These are phyloP conservation scores for Monochamus saltuarius DNA, from an alignment of 1,140 invertebrate species.

Conservation along the genomic window DNA sequence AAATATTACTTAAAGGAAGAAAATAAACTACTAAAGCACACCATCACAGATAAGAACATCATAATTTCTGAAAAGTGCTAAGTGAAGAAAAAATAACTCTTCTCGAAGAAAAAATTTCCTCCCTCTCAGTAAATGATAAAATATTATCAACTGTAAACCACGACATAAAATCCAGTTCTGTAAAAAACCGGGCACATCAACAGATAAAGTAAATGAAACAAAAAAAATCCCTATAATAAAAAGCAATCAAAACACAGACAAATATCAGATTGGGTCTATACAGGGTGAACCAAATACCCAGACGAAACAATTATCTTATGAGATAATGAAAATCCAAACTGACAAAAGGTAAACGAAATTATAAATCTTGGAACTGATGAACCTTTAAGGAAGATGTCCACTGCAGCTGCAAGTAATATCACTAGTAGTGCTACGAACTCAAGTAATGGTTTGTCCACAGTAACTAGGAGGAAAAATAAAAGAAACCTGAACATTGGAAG, in stretches of 20 bases:
- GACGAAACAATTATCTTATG: neutral
- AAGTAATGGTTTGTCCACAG: constrained; percentile 1
- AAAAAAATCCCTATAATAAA: neutral
- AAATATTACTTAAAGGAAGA: constrained; percentile 4
- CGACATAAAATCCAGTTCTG: too few species aligned
- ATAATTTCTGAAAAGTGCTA: constrained; percentile 2
- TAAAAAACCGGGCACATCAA: too few species aligned
- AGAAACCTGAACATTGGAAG: constrained; percentile 9
- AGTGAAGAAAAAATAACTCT: neutral
- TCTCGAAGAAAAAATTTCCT: neutral
- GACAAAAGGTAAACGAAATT: neutral
- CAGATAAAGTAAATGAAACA: constrained; percentile 4
- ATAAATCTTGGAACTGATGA: too few species aligned
- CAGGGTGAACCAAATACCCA: constrained; percentile 5
- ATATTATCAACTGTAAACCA: too few species aligned
- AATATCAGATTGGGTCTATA: neutral
- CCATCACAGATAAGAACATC: constrained; percentile 4
- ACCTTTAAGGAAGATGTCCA: neutral
- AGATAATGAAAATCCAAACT: constrained; percentile 11
- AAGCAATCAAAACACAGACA: constrained; percentile 4
- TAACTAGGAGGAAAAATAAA: neutral
- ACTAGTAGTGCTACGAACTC: neutral
- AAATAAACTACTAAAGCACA: constrained; percentile 6
- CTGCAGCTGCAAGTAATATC: neutral
- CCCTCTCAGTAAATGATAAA: too few species aligned